Conservation (phyloP, 2,888 invertebrate species). For the Amitus sp. region DNA sequence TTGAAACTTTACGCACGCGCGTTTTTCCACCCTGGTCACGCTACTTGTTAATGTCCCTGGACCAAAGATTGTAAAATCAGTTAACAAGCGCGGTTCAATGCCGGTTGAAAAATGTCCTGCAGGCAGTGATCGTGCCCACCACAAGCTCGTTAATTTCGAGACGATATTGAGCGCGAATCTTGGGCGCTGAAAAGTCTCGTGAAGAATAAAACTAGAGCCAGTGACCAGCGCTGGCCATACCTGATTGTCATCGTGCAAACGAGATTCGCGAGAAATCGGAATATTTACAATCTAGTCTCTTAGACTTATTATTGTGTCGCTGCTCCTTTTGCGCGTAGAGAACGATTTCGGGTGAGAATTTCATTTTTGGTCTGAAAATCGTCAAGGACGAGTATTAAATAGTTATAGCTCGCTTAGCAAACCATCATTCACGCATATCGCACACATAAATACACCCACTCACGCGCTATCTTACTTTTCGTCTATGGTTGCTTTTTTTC, state of each 20-base stretch:
- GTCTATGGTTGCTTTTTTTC: constrained; percentile 7
- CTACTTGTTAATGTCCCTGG: background rate
- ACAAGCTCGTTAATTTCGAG: constrained; percentile 12
- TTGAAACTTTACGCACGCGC: background rate
- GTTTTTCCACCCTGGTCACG: background rate
- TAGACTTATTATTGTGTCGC: constrained; percentile 38
- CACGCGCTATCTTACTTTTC: background rate
- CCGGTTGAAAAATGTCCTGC: background rate
- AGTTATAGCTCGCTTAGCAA: background rate
- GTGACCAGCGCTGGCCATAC: constrained; percentile 38
- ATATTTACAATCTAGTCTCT: constrained; percentile 38
- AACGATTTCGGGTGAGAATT: constrained; percentile 1
- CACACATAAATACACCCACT: constrained; percentile 2
- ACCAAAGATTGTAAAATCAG: too few relatives aligned
- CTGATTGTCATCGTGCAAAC: constrained; percentile 42
- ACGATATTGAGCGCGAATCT: constrained; percentile 18
- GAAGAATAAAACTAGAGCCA: constrained; percentile 25
- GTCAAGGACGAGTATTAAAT: too few relatives aligned
- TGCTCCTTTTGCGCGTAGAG: constrained; percentile 12
- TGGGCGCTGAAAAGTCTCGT: constrained; percentile 14
- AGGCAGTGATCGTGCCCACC: constrained; percentile 1
- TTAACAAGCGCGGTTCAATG: too few relatives aligned
- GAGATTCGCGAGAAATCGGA: constrained; percentile 32
- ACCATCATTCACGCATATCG: background rate
- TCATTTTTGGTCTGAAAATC: constrained; percentile 1